Evolutionary conservation across 2,888 invertebrate genomes (phyloP), one percentile per base, ranked within the genome.

Genomic region (Branchinecta sandiegonensis): DNA sequence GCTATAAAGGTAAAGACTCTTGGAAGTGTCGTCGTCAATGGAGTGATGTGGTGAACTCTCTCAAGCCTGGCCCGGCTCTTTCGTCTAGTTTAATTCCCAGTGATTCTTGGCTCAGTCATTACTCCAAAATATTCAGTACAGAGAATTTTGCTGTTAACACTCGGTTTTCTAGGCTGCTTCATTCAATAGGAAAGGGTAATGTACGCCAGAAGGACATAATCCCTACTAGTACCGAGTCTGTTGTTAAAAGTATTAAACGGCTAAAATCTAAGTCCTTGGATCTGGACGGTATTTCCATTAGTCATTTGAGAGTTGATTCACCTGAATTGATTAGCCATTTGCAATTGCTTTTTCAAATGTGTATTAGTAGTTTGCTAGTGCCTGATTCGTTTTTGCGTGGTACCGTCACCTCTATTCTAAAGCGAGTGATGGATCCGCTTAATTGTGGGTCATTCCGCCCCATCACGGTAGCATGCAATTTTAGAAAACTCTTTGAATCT

Each of bases 371-470:
- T n/a, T 48, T n/a, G n/a, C 50, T 48, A 48, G 50, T 48, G 50
- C 50, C 50, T 48, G 50, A 48, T n/a, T 48, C 50, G 11, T 48
- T 48, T n/a, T n/a, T 48, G 50, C n/a, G 50, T 48, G 50, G 50
- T 48, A 48, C 50, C n/a, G 50, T 48, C n/a, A n/a, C 50, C 50
- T 48, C 50, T 48, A n/a, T 48, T 48, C 50, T 48, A n/a, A 48
- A 48, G 50, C 50, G 50, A 48, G 50, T 11, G 50, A 48, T n/a
- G 50, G 50, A 48, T 48, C 50, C 50, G 50, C 50, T 48, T 48
- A 48, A 48, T 48, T 48, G 50, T 48, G 50, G 50, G n/a, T 48
- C 50, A 11, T 48, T 12, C n/a, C 50, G n/a, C 50, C 50, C 50
- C n/a, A 48, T 48, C n/a, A 48, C 50, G n/a, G n/a, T 48, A 48